Conservation (phyloP, 1,140 invertebrate species). For the Harpegnathos saltator region DNA sequence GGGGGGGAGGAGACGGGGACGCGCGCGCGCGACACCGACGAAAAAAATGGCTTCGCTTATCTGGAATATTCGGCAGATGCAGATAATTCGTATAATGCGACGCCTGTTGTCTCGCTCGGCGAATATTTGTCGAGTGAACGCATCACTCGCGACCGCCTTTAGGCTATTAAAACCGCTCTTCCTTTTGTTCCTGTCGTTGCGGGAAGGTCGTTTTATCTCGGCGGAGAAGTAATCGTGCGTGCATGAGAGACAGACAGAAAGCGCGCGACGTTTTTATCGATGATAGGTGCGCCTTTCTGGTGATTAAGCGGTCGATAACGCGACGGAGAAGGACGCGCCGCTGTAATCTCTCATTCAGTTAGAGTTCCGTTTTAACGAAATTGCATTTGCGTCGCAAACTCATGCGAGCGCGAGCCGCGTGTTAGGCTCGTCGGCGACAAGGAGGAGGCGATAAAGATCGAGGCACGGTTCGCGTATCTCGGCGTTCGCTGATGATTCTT, state of each 20-base stretch:
- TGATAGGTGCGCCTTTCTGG: conserved; percentile 54
- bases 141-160: not conserved
- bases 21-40: not conserved
- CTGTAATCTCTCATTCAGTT: conserved; percentile 65
- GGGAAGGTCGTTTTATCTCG: conserved; percentile 22
- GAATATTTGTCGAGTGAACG: conserved; percentile 25
- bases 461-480: conserved; percentile 17
- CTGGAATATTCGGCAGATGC: not conserved
- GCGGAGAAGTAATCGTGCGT: conserved; percentile 6
- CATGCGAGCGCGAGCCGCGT: not conserved
- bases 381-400: conserved; percentile 61
- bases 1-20: not conserved
- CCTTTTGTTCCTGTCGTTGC: conserved; percentile 8
- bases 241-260: not conserved
- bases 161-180: conserved; percentile 6
- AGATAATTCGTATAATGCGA: conserved; percentile 3
- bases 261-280: conserved; percentile 53
- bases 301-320: conserved; percentile 69
- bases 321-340: conserved; percentile 64
- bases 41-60: not conserved
- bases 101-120: not conserved
- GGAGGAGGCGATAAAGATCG: conserved; percentile 52
- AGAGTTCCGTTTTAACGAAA: conserved; percentile 63
- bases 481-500: not conserved
- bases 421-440: conserved; percentile 29